Base-by-base conservation (phyloP, 2,888 invertebrate genomes). In the Agrotis clavis region DNA sequence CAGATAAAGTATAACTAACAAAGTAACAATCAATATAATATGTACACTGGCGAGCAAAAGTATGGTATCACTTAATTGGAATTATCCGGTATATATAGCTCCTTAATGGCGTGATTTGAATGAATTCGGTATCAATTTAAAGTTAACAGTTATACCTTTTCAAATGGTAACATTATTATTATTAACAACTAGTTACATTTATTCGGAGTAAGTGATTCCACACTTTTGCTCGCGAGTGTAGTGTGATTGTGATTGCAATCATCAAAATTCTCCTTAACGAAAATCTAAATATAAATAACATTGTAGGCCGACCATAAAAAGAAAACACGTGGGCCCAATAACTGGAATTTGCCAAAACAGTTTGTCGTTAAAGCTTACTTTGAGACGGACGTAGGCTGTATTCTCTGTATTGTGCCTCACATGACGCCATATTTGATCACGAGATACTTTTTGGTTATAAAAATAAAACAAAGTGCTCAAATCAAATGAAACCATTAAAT, bases 311-410 rank as follows among this genome's bases (percentile, higher is more conserved):
- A 45, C 81, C 76, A 71, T 76, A 78, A 70, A 77, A 74, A 80
- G 72, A 69, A 68, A 73, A 63, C 62, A 77, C 74, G 85, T 85
- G 87, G 85, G 87, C 57, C 47, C 11, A 47, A 50, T 82, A 56
- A 77, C 78, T 80, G 73, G 80, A 75, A 83, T 75, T 82, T 60
- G 63, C 86, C 87, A 74, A 87, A 85, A 83, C 71, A 66, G 81
- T 74, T 71, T 63, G 51, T 74, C 66, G 65, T 75, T 71, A 67
- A 78, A 72, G 53, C 62, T 74, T 67, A 74, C 71, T 80, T 84
- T 77, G 65, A 69, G 66, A 79, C 25, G 54, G 30, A 77, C 64
- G 83, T 86, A 85, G 87, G 76, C 45, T 79, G 78, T 79, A 77
- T 83, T 74, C 64, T 68, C 54, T 74, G 72, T 73, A 65, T 74